Conservation (phyloP, 2,888 invertebrate species). For the Pristionchus maxplancki region DNA sequence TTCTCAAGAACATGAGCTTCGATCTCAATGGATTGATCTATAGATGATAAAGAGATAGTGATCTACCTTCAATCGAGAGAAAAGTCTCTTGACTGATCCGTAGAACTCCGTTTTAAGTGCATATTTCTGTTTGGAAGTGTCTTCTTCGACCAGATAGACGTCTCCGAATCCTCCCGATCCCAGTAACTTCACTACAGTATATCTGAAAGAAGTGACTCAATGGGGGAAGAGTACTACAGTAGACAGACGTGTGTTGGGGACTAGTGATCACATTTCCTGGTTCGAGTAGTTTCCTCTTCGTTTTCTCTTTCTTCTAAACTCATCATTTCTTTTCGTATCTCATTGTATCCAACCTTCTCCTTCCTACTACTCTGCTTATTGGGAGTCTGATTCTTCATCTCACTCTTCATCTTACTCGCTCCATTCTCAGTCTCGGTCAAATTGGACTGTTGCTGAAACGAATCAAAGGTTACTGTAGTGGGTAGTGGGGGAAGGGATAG, state of each 20-base stretch:
- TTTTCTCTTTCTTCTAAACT: conserved; percentile 25
- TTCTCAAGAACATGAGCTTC: conserved; percentile 39
- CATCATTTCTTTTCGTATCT: background rate
- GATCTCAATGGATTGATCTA: background rate
- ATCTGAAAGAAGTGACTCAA: background rate
- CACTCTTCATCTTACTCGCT: background rate
- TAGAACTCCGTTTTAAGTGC: conserved; percentile 41
- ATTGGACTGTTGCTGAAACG: background rate
- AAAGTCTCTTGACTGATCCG: background rate
- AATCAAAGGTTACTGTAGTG: background rate
- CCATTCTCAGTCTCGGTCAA: background rate
- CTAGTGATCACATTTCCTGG: conserved; percentile 32
- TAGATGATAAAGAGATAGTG: background rate
- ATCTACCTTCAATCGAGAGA: conserved; percentile 29
- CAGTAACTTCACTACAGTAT: conserved; percentile 42
- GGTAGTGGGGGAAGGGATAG: background rate
- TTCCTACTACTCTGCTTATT: conserved; percentile 5
- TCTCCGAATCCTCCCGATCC: conserved; percentile 47
- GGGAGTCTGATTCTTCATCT: conserved; percentile 17
- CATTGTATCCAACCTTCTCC: background rate
- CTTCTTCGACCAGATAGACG: conserved; percentile 29
- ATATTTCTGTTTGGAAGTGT: background rate
- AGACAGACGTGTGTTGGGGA: conserved; percentile 14
- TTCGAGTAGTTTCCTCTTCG: conserved; percentile 2
- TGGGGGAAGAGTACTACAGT: background rate